Base-by-base conservation (phyloP, 2,888 invertebrate species). In the Oligia strigilis region DNA sequence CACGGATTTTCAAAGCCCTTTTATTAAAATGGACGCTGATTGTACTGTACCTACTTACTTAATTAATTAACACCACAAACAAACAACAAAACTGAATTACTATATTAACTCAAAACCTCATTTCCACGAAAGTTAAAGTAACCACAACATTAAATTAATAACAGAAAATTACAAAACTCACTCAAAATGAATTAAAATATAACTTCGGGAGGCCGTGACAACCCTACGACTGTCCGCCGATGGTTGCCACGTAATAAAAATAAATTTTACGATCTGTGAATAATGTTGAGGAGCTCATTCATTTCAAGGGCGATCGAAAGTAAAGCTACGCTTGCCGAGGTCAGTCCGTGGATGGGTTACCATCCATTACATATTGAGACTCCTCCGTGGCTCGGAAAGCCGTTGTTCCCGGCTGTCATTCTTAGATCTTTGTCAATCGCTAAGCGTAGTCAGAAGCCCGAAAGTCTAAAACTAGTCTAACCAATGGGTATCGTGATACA, bases 231-330 rank as follows among this genome's bases (percentile, higher is more conserved):
- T 40, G 66, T 43, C 66, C 80, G 73, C 75, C 85, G 71, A 87
- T 88, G 89, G 89, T 87, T 90, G 85, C 82, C 89, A 85, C 87
- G 82, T 92, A 92, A 92, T 92, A 92, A 91, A 92, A 92, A 92
- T 89, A 91, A 92, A 92, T 92, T 89, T 90, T 84, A 75, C 83
- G 85, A 84, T 87, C 83, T 83, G 76, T 83, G 69, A 80, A 85
- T 87, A 77, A 85, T 82, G 36, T 77, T 8, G 49, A 19, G 40
- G 40, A 5, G 40, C 23, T 52, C 29, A 29, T 29, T 29, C 29
- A 29, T 29, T 29, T 29, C 29, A 29, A 29, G 29, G 29, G 29
- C 29, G 46, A 69, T 49, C 5, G 29, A 49, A 70, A 3, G 6
- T 49, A 70, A 52, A 23, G 11, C 13, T 52, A 29, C 49, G 19